Evolutionary conservation across 2,888 invertebrate genomes (phyloP).

Genomic region (Oscheius sp.): DNA sequence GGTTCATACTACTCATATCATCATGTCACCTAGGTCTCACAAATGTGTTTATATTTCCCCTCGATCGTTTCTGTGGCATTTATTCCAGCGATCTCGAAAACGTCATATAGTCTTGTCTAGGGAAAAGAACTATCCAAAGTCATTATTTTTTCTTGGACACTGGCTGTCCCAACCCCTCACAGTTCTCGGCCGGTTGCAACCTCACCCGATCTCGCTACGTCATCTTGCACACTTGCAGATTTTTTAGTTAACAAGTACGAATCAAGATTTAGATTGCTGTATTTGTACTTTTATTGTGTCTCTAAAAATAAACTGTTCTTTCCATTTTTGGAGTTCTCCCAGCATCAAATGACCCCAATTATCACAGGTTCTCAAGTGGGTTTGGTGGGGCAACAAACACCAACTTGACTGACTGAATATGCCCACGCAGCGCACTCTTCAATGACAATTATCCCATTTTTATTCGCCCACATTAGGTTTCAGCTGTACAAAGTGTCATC

Average conservation of each 20-base stretch:
- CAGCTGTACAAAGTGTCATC: background rate
- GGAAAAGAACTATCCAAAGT: conserved; percentile 1
- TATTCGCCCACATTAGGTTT: background rate
- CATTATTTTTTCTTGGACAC: conserved; percentile 5
- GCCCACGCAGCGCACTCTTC: conserved; percentile 17
- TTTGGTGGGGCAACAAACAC: conserved; percentile 14
- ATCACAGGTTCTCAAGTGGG: conserved; percentile 20
- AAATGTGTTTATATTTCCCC: background rate
- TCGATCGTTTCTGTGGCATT: conserved; percentile 24
- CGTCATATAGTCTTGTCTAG: conserved; percentile 14
- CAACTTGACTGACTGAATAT: background rate
- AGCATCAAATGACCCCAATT: background rate
- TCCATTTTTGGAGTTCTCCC: too few relatives aligned
- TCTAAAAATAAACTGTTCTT: too few relatives aligned
- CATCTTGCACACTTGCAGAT: conserved; percentile 2
- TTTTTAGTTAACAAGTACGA: too few relatives aligned
- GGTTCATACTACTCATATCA: conserved; percentile 21
- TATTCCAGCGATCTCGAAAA: conserved; percentile 17
- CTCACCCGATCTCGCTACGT: conserved; percentile 22
- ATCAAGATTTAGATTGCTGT: too few relatives aligned
- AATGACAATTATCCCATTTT: background rate
- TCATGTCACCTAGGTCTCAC: conserved; percentile 19
- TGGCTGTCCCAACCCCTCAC: conserved; percentile 13
- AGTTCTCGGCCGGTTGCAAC: conserved; percentile 18
- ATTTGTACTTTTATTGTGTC: too few relatives aligned